phyloP scores from a whole-genome alignment of 2,113 vertebrate genomes.

The Motacilla tschutschensis region DNA sequence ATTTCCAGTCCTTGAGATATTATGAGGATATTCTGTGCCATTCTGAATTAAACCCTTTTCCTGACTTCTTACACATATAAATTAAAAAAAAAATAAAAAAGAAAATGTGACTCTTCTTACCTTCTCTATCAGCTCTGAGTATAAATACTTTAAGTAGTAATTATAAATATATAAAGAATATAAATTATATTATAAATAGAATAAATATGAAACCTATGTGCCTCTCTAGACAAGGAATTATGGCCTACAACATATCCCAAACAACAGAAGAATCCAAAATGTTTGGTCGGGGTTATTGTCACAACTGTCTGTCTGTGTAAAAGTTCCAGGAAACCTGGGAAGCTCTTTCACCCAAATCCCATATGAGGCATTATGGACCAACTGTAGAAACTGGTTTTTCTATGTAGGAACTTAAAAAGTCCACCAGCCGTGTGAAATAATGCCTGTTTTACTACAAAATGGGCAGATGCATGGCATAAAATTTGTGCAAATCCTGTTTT shows the following conservation, averaged over 20 bases:
- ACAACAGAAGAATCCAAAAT: neutral
- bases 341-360: neutral
- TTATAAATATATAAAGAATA: neutral
- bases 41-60: neutral
- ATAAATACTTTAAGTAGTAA: neutral
- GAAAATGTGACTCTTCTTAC: accelerated
- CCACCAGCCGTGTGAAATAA: neutral
- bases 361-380: neutral
- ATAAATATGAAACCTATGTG: neutral
- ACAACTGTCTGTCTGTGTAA: neutral
- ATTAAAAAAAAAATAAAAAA: neutral
- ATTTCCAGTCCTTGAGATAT: neutral
- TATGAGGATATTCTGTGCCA: neutral
- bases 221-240: neutral
- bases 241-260: neutral
- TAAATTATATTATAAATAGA: neutral
- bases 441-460: neutral
- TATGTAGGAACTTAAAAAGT: neutral
- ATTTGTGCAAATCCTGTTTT: neutral
- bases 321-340: neutral
- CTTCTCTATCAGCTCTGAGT: neutral
- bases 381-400: neutral
- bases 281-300: neutral
- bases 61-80: accelerated
- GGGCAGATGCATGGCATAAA: neutral